Evolutionary conservation across 1,140 invertebrate species (phyloP), one percentile per base, ranked within the genome.

Genomic region (Dryas iulia): DNA sequence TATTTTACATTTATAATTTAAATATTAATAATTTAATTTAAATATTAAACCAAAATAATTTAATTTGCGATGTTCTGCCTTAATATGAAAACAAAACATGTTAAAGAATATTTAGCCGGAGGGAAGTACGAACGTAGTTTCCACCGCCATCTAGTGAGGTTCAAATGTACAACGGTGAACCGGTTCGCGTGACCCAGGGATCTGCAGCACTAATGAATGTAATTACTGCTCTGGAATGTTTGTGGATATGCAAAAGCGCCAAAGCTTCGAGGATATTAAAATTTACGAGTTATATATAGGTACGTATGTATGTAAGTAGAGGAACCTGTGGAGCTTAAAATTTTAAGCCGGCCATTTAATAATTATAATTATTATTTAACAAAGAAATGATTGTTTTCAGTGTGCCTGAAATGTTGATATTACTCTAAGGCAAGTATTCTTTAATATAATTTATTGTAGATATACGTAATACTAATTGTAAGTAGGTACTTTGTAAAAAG

Each of bases 121-220:
- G 39, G 39, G 39, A 47, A 47, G 39, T 47, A 47, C 7, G 39
- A 47, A 21, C 18, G 39, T 7, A 10, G 2, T 47, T 28, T 6
- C 24, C 33, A 82, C 52, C 77, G 84, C 83, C 86, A 88, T 89
- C 86, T 89, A 83, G 59, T 68, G 69, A 66, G 52, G 71, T 69
- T 64, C 66, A 64, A 10, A 59, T 47, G 59, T 21, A 33, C 58
- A 67, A 80, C 21, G 30, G 12, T 12, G 31, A 61, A 68, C 66
- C 66, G 52, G 66, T 68, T 57, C 26, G 30, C 12, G 18, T 33
- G 26, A 33, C 39, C 26, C 26, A 25, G n/a, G n/a, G 39, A 23
- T 59, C 28, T 39, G 28, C 39, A 21, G 28, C 39, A 21, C 18
- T 47, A 47, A 47, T 47, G 39, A 47, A 47, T 21, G 18, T 47